phyloP scores from a whole-genome alignment of 1,140 invertebrate genomes.

The Cheumatopsyche charites region DNA sequence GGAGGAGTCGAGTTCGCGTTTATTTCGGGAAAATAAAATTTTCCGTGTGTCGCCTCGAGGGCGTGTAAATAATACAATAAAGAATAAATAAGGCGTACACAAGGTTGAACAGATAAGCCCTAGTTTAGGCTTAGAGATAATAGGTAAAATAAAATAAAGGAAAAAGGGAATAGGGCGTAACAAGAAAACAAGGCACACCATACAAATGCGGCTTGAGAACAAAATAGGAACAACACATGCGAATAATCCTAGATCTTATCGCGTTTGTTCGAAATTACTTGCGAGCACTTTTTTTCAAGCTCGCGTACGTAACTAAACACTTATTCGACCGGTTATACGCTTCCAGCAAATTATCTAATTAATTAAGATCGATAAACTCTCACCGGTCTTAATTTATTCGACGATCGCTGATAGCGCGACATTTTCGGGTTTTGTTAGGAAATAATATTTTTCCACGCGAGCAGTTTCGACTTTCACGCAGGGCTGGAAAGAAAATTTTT shows the following conservation, averaged over 20 bases:
- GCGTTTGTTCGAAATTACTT: not conserved
- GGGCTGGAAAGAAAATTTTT: too few species aligned
- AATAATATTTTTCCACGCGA: too few species aligned
- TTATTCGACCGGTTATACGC: not conserved
- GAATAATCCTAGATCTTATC: not conserved
- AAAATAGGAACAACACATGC: not conserved
- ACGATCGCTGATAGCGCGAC: too few species aligned
- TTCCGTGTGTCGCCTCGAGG: not conserved
- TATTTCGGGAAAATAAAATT: not conserved
- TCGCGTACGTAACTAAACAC: not conserved
- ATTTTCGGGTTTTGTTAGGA: too few species aligned
- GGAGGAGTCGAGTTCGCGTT: not conserved
- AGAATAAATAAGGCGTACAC: not conserved
- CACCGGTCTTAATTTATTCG: too few species aligned
- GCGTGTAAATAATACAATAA: not conserved
- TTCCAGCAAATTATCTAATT: too few species aligned
- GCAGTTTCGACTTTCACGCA: too few species aligned
- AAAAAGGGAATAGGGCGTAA: not conserved
- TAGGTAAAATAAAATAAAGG: not conserved
- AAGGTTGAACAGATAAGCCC: constrained; percentile 2
- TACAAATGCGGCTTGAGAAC: not conserved
- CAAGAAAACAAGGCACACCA: not conserved
- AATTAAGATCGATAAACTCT: too few species aligned
- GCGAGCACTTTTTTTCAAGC: not conserved
- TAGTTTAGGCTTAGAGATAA: constrained; percentile 5